phyloP scores from a whole-genome alignment of 2,888 invertebrate genomes.

The Parochlus steinenii region DNA sequence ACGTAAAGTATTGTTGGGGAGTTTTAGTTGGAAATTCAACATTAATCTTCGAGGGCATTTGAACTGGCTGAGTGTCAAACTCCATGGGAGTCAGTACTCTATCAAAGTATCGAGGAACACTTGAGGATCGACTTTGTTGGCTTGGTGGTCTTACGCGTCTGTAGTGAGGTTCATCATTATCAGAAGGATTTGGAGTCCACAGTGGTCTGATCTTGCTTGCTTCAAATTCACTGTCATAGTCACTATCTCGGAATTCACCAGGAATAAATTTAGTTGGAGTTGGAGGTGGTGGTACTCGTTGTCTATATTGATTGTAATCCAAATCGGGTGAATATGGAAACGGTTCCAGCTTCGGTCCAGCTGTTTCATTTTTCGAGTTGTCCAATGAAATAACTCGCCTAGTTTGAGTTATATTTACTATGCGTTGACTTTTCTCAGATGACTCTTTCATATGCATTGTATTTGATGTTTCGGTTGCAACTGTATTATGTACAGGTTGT shows the following conservation, averaged over 20 bases:
- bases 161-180: conserved; percentile 39
- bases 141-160: conserved; percentile 42
- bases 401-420: conserved; percentile 51
- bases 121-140: conserved; percentile 31
- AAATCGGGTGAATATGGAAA: conserved; percentile 33
- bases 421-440: conserved; percentile 44
- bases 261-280: conserved; percentile 47
- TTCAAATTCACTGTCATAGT: conserved; percentile 53
- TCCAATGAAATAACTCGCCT: conserved; percentile 51
- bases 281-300: conserved; percentile 33
- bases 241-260: conserved; percentile 47
- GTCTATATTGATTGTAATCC: conserved; percentile 16
- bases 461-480: conserved; percentile 50
- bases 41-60: conserved; percentile 25
- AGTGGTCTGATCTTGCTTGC: conserved; percentile 39
- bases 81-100: conserved; percentile 42
- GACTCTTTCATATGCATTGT: conserved; percentile 54
- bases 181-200: conserved; percentile 45
- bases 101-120: conserved; percentile 32
- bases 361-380: conserved; percentile 20
- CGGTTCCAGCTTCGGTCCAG: conserved; percentile 27
- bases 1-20: conserved; percentile 13
- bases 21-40: conserved; percentile 9
- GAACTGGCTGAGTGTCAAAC: conserved; percentile 37
- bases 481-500: conserved; percentile 39